Percentiles rank a stretch among this genome's conserved stretches.
These are phyloP conservation scores for Heliopora coerulea DNA, from an alignment of 92 coral and sea anemone genomes.

Conservation along the genomic window DNA sequence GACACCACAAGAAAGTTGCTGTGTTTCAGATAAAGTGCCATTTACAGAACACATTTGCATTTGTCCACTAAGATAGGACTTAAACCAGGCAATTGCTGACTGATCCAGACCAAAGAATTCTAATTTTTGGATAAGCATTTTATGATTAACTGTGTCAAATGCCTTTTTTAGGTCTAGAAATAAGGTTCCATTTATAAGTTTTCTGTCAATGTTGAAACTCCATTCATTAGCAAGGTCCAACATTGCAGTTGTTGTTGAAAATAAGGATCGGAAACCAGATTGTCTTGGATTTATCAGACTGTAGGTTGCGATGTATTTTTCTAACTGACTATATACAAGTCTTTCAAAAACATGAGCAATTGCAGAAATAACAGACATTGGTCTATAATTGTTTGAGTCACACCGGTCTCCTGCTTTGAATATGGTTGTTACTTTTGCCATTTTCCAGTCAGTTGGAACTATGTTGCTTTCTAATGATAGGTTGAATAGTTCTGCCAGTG, in stretches of 20 bases:
- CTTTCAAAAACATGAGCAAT: conserved; percentile 14
- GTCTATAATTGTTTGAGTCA: conserved; percentile 36
- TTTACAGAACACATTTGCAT: conserved; percentile 26
- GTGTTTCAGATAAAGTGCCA: conserved; percentile 17
- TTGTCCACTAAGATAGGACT: conserved; percentile 32
- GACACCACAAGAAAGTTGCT: conserved; percentile 42
- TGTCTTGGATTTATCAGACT: conserved; percentile 12
- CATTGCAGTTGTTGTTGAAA: conserved; percentile 21
- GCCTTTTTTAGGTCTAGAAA: conserved; percentile 15
- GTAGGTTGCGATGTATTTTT: neutral
- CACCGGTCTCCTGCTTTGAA: conserved; percentile 26
- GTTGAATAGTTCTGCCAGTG: conserved; percentile 21
- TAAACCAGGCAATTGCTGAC: conserved; percentile 15
- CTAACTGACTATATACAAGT: neutral
- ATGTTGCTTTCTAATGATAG: conserved; percentile 17
- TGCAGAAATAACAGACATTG: conserved; percentile 25
- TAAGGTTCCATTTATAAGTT: conserved; percentile 25
- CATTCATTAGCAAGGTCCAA: conserved; percentile 30
- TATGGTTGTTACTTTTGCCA: conserved; percentile 31
- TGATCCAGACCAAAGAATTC: neutral
- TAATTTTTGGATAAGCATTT: neutral
- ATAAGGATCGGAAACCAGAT: conserved; percentile 11
- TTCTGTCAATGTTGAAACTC: conserved; percentile 34
- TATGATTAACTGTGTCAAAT: neutral
- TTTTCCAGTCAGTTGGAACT: conserved; percentile 37